A percentile compares a stretch with the other conserved stretches of the same genome.
Conservation (phyloP, 2,797 vertebrate species). For the Hipposideros larvatus region DNA sequence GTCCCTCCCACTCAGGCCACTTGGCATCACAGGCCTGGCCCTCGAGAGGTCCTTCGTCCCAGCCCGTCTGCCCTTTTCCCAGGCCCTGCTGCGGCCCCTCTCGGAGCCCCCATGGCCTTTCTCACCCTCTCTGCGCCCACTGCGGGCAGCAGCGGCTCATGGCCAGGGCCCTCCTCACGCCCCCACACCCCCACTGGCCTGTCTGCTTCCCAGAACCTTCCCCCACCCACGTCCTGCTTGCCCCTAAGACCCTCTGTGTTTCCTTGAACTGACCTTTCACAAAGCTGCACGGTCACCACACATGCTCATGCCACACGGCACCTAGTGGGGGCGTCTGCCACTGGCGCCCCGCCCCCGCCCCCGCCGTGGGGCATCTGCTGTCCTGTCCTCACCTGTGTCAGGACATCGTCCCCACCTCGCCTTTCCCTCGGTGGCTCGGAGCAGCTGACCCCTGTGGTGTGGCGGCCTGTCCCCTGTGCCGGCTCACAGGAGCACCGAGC, state of each 20-base stretch:
- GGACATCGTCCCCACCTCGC: too few species aligned
- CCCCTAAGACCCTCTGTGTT: not conserved
- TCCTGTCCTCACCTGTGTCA: not conserved
- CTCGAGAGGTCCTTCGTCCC: not conserved
- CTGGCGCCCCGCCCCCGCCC: too few species aligned
- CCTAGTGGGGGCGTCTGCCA: not conserved
- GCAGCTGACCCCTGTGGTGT: not conserved
- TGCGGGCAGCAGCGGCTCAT: accelerated
- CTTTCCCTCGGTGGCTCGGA: not conserved
- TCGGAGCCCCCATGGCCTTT: not conserved
- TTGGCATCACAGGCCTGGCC: not conserved
- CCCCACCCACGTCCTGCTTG: not conserved
- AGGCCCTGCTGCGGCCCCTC: accelerated
- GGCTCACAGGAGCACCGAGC: not conserved
- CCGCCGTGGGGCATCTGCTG: not conserved
- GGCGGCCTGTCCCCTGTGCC: not conserved
- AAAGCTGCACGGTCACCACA: not conserved
- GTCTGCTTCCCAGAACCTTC: not conserved
- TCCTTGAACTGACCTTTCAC: not conserved
- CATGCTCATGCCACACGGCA: accelerated
- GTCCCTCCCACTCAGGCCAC: accelerated
- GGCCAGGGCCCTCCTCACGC: not conserved
- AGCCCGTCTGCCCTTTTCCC: not conserved
- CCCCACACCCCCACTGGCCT: not conserved
- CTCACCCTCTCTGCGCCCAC: accelerated